Conservation (phyloP, 2,888 invertebrate genomes). For the Serrognathus titanus region DNA sequence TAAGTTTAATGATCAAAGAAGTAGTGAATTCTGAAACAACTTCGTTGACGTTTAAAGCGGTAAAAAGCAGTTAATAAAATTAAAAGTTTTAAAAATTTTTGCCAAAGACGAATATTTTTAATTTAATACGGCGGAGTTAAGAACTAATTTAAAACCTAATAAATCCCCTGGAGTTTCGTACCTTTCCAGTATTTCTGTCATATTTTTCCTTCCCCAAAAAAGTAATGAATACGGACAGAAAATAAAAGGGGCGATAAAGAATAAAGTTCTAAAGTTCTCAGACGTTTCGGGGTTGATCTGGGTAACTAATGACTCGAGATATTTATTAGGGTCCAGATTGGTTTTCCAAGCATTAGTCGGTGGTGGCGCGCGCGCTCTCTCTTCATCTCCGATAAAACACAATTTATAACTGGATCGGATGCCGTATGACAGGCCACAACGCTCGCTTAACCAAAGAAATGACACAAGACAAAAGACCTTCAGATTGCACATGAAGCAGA, state of each 20-base stretch:
- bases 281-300: constrained; percentile 28
- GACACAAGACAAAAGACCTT: too few species aligned
- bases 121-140: constrained; percentile 13
- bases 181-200: not conserved
- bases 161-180: constrained; percentile 7
- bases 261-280: constrained; percentile 27
- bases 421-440: too few species aligned
- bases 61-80: too few species aligned
- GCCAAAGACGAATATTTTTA: constrained; percentile 4
- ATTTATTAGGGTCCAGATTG: constrained; percentile 30
- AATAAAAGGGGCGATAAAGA: constrained; percentile 21
- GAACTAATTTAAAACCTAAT: constrained; percentile 15
- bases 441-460: too few species aligned
- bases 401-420: constrained; percentile 19
- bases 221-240: constrained; percentile 16
- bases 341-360: constrained; percentile 24
- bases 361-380: too few species aligned
- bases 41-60: too few species aligned
- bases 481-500: too few species aligned
- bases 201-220: not conserved
- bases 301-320: constrained; percentile 27
- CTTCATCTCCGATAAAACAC: constrained; percentile 24
- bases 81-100: too few species aligned
- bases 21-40: too few species aligned
- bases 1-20: too few species aligned